Evolutionary conservation across 2,113 vertebrate genomes (phyloP), one percentile per base, ranked within the genome.

Genomic region (Podarcis raffonei): DNA sequence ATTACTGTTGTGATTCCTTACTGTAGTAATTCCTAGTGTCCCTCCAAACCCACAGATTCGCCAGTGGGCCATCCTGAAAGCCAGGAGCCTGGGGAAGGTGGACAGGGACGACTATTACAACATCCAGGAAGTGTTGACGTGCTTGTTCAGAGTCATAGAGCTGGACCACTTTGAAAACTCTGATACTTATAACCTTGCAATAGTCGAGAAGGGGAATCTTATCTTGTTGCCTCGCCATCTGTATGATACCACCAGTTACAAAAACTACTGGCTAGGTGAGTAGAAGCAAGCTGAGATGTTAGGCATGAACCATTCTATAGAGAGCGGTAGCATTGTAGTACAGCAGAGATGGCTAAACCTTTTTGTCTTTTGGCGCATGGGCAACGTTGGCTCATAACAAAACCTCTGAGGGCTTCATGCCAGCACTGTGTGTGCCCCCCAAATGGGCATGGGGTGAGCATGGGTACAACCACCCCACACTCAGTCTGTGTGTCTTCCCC

Each of bases 181-280:
- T 42, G 39, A 6, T 42, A 42, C 39, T 42, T 6, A 42, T 69
- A 94, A 92, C 11, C 93, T 89, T 35, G 94, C 94, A 48, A 85
- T 93, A 81, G 59, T 97, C 18, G 95, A 97, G 90, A 96, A 96
- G 83, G 97, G 96, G 13, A 97, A 96, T 93, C 39, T 42, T 42
- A 42, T 42, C 84, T 94, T 96, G 87, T 92, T 98, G 69, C 98
- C 98, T 5, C 91, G 96, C 37, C 98, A 98, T 82, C 97, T 98
- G 81, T 98, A 98, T 39, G 98, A 98, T 57, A 91, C 96, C 8
- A 12, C 89, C 39, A 98, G 98, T 94, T 96, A 97, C 92, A 98
- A 98, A 89, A 98, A 97, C 90, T 98, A 98, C 72, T 98, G 98
- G 98, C 92, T 98, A 42, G 98, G 98, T 98, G 92, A 97, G 97